phyloP scores from a whole-genome alignment of 2,797 vertebrate genomes.

The Cygnus olor region DNA sequence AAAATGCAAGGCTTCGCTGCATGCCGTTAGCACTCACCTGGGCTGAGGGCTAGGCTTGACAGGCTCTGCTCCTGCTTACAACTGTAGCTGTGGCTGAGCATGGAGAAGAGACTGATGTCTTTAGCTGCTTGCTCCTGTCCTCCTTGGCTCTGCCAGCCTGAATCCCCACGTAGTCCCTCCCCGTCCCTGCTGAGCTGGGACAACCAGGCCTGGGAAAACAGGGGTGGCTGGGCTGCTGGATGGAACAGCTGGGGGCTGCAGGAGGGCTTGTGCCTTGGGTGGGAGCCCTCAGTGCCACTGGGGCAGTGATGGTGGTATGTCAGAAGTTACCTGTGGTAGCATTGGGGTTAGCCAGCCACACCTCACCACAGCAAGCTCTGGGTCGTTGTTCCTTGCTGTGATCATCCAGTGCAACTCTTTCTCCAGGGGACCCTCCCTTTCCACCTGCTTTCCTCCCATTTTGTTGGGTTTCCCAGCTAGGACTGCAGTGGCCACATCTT shows the following conservation, averaged over 20 bases:
- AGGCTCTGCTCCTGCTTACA: neutral
- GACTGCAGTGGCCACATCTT: fast-evolving
- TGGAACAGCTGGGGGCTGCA: no score
- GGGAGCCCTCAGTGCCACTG: fast-evolving
- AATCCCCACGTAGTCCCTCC: neutral
- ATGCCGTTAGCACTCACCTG: neutral
- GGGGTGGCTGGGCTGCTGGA: no score
- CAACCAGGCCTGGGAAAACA: neutral
- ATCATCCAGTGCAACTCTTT: neutral
- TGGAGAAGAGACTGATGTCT: neutral
- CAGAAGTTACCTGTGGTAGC: fast-evolving
- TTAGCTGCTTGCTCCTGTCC: neutral
- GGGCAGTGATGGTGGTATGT: fast-evolving
- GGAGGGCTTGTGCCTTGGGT: neutral
- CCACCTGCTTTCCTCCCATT: fast-evolving
- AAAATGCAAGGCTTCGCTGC: neutral
- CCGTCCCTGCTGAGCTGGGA: neutral
- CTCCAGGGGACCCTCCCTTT: neutral
- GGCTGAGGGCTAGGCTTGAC: neutral
- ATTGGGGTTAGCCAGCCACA: neutral
- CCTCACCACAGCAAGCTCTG: fast-evolving
- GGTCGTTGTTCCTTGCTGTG: fast-evolving
- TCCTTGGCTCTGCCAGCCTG: neutral
- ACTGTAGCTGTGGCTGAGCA: neutral
- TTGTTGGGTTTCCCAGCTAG: neutral